Conservation (phyloP, 2,888 invertebrate genomes). For the Drosophila lutescens region DNA sequence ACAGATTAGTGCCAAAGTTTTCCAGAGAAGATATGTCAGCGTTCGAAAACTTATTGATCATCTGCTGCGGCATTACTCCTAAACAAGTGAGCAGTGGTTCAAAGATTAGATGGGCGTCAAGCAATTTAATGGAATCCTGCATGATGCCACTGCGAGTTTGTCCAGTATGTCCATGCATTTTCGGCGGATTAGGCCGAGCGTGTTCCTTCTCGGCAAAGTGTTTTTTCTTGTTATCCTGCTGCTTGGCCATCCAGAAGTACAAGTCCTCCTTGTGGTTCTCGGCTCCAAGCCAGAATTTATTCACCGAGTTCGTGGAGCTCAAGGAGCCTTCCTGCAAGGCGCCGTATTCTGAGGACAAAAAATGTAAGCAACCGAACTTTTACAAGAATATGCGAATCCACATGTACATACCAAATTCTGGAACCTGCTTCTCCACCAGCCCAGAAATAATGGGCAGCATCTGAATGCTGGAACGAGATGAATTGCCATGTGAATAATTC, state of each 20-base stretch:
- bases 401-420: conserved; percentile 81
- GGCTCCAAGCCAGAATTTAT: conserved; percentile 82
- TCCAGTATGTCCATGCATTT: conserved; percentile 84
- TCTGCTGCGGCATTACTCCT: conserved; percentile 95
- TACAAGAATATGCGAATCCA: too few relatives aligned
- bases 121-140: conserved; percentile 92
- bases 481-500: conserved; percentile 83
- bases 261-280: conserved; percentile 92
- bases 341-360: conserved; percentile 87
- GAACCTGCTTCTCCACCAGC: conserved; percentile 83
- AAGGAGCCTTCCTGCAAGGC: conserved; percentile 91
- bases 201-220: conserved; percentile 85
- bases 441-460: conserved; percentile 84
- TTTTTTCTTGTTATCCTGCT: conserved; percentile 86
- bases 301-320: conserved; percentile 85
- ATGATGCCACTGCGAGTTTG: conserved; percentile 88
- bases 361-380: not conserved
- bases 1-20: conserved; percentile 94
- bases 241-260: conserved; percentile 98
- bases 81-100: conserved; percentile 95
- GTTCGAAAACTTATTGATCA: conserved; percentile 85
- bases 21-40: conserved; percentile 90
- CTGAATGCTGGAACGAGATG: conserved; percentile 84
- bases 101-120: conserved; percentile 97
- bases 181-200: conserved; percentile 85